Base-by-base conservation (phyloP, 2,888 invertebrate species). In the Synanthedon formicaeformis region DNA sequence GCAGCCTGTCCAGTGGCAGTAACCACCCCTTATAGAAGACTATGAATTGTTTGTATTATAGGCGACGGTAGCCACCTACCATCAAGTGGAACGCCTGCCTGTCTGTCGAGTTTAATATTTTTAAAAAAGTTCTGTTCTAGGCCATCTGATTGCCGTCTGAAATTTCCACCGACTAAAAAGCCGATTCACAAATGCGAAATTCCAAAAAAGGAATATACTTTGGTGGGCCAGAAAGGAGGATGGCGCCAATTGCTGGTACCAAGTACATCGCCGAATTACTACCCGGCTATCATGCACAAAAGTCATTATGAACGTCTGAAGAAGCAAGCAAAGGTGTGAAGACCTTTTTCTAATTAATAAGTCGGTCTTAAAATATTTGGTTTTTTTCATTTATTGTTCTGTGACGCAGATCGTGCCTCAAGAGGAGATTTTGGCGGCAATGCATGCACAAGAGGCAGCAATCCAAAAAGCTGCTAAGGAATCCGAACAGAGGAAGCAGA, bases 271-370 rank as follows among this genome's bases (percentile, higher is more conserved):
- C 86, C 87, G 0, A 89, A 88, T 56, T 81, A 81, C 54, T 88
- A 89, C 60, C 90, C 92, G 0, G 91, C 89, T 3, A 76, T 92
- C 45, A 85, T 92, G 69, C 88, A 89, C 0, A 87, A 84, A 54
- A 73, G 78, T 0, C 92, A 94, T 57, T 91, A 89, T 56, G 81
- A 90, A 1, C 75, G 91, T 40, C 68, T 93, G 3, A 85, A 89
- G 65, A 79, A 86, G 48, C 90, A 91, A 57, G 90, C 92, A 1
- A 88, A 80, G 72, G 90, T 91, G 65, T 66, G 53, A 48, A 34
- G 34, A 27, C 27, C 34, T 34, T 34, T 18, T 18, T n/a, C n/a
- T n/a, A n/a, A n/a, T n/a, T n/a, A n/a, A n/a, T n/a, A n/a, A n/a
- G n/a, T n/a, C n/a, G n/a, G n/a, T n/a, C n/a, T n/a, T n/a, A n/a